Evolutionary conservation across 2,888 invertebrate species (phyloP).

Genomic region (Diplolepis rosae): DNA sequence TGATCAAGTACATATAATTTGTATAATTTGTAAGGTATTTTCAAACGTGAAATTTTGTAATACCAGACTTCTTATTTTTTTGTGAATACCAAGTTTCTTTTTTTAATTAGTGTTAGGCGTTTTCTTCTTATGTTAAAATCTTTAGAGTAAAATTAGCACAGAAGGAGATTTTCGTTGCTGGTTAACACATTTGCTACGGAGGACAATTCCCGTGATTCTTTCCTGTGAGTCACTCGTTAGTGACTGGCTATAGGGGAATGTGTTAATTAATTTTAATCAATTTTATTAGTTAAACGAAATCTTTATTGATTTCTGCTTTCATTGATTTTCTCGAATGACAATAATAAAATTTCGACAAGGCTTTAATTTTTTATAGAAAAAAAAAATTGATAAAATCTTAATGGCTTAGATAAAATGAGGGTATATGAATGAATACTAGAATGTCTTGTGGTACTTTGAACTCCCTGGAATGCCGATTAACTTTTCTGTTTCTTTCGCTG

Average conservation of each 20-base stretch:
- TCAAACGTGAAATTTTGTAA: too few relatives aligned
- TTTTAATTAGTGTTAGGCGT: neutral
- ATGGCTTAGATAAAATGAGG: neutral
- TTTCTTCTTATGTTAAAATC: neutral
- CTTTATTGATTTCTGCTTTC: neutral
- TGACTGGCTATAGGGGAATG: neutral
- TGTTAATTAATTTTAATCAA: constrained; percentile 13
- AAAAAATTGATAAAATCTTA: neutral
- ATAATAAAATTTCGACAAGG: neutral
- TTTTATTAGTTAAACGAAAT: neutral
- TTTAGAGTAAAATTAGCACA: neutral
- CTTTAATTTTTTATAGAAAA: neutral
- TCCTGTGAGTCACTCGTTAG: constrained; percentile 13
- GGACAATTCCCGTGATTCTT: constrained; percentile 5
- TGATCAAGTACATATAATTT: too few relatives aligned
- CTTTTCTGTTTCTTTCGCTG: neutral
- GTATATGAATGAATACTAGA: neutral
- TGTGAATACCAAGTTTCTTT: too few relatives aligned
- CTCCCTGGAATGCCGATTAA: neutral
- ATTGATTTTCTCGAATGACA: neutral
- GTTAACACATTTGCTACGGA: neutral
- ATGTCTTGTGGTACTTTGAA: neutral
- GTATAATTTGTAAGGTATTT: too few relatives aligned
- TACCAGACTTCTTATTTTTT: too few relatives aligned
- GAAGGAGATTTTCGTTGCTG: neutral